Conservation (phyloP, 1,140 invertebrate species). For the Ceratosolen fusciceps region DNA sequence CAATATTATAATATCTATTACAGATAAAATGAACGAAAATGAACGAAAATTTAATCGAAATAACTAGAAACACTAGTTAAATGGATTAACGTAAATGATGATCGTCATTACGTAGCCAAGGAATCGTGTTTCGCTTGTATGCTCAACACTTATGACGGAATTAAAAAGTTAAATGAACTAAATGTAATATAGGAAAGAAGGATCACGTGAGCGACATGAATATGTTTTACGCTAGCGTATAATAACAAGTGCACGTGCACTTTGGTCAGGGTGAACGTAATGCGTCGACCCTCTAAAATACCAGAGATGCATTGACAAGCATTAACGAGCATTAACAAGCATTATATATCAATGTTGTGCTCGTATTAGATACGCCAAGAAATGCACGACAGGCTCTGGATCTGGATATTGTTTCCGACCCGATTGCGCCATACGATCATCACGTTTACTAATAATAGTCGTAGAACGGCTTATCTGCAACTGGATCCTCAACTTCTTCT, state of each 20-base stretch:
- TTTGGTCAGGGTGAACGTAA: neutral
- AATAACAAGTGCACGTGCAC: conserved; percentile 35
- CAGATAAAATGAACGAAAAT: too few species aligned
- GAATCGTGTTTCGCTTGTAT: too few species aligned
- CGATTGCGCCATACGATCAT: neutral
- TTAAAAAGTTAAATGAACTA: conserved; percentile 1
- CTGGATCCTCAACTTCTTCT: too few species aligned
- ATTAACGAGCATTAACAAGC: conserved; percentile 33
- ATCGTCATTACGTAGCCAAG: too few species aligned
- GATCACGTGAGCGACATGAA: neutral
- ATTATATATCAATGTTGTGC: conserved; percentile 39
- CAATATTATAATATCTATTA: too few species aligned
- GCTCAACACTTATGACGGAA: neutral
- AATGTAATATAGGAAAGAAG: neutral
- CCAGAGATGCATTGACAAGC: conserved; percentile 25
- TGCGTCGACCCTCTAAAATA: neutral
- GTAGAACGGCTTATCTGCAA: too few species aligned
- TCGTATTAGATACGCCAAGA: conserved; percentile 20
- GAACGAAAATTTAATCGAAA: neutral
- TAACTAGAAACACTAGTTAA: neutral
- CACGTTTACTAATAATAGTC: too few species aligned
- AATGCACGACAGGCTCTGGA: neutral
- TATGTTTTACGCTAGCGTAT: conserved; percentile 18
- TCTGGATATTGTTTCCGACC: neutral
- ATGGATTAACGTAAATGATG: neutral